These are phyloP conservation scores for Itoplectis maculator DNA, from an alignment of 2,888 invertebrate genomes.

Conservation along the genomic window DNA sequence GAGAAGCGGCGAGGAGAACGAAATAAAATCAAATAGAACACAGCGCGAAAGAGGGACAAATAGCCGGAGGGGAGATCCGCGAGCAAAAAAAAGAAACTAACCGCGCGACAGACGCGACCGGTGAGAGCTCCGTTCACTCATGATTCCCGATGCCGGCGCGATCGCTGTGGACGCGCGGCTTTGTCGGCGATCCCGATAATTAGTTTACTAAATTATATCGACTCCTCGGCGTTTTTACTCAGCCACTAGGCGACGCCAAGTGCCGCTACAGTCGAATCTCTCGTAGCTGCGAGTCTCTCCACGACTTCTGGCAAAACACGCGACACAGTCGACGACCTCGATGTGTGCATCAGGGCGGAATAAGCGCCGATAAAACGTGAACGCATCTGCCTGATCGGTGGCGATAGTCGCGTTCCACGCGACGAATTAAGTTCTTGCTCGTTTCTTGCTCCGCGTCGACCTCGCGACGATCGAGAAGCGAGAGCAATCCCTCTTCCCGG, in stretches of 20 bases:
- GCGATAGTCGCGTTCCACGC: conserved; percentile 80
- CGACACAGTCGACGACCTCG: no score
- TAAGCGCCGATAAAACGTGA: conserved; percentile 69
- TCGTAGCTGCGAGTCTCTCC: no score
- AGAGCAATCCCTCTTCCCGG: conserved; percentile 15
- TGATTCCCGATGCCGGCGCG: conserved; percentile 73
- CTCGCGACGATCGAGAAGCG: conserved; percentile 38
- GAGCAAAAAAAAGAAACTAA: conserved; percentile 68
- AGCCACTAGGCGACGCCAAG: conserved; percentile 67
- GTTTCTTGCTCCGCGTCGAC: conserved; percentile 52
- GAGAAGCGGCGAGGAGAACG: conserved; percentile 59
- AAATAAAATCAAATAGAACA: conserved; percentile 76
- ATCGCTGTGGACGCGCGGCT: conserved; percentile 76
- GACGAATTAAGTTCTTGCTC: conserved; percentile 83
- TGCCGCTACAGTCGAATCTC: neutral
- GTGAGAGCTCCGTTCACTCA: conserved; percentile 52
- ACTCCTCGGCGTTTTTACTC: conserved; percentile 79
- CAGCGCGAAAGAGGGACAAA: conserved; percentile 73
- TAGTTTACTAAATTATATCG: conserved; percentile 85
- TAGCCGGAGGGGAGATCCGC: conserved; percentile 70
- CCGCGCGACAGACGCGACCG: conserved; percentile 78
- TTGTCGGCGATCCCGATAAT: conserved; percentile 84
- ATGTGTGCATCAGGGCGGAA: conserved; percentile 18
- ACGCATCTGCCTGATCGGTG: conserved; percentile 78
- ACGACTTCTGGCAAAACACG: no score